phyloP scores from a whole-genome alignment of 2,888 invertebrate species.

The Diarsia rubi region DNA sequence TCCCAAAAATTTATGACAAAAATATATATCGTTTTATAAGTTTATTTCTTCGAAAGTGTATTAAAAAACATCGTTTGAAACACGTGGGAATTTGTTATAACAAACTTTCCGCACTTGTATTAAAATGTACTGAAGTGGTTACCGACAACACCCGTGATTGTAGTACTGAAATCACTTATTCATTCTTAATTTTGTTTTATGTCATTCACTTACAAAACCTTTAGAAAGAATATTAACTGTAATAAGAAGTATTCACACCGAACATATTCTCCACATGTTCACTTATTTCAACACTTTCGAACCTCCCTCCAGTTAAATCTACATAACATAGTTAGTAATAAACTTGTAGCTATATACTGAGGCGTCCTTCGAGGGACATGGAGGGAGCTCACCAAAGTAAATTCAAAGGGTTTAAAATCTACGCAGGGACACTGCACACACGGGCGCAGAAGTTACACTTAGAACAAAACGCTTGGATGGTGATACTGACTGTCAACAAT shows the following conservation, averaged over 20 bases:
- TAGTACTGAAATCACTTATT: neutral
- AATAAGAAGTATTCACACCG: neutral
- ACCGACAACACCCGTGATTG: neutral
- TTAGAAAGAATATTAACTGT: neutral
- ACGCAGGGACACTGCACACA: slow-evolving; percentile 39
- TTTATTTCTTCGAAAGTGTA: too few species aligned
- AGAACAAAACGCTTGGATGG: too few species aligned
- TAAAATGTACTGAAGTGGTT: too few species aligned
- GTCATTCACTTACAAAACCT: neutral
- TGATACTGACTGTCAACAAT: neutral
- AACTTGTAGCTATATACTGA: slow-evolving; percentile 67
- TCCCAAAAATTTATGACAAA: too few species aligned
- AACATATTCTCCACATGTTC: neutral
- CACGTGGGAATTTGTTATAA: too few species aligned
- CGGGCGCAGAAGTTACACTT: neutral
- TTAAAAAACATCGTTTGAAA: too few species aligned
- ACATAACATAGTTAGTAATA: slow-evolving; percentile 63
- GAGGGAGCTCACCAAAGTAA: slow-evolving; percentile 56
- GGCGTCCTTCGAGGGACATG: slow-evolving; percentile 58
- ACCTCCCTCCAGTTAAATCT: slow-evolving; percentile 33
- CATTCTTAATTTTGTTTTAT: neutral
- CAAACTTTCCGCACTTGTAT: too few species aligned
- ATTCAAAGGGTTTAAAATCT: slow-evolving; percentile 67
- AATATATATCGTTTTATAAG: too few species aligned
- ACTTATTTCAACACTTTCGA: slow-evolving; percentile 19